Evolutionary conservation across 1,140 invertebrate species (phyloP).

Genomic region (Harlomillsia oculata): DNA sequence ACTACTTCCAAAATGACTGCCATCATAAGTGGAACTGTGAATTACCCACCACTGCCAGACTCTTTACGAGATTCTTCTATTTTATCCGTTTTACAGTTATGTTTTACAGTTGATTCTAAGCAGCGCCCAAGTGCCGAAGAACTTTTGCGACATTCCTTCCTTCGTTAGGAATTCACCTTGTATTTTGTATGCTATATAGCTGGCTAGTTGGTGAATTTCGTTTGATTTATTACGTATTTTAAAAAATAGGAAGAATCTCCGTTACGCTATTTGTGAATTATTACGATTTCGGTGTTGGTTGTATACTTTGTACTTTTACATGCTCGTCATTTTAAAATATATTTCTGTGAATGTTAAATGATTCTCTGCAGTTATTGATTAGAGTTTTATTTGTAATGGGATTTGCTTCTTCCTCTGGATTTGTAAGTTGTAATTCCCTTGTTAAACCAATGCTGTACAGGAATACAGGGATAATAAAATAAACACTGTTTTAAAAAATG

Average conservation of each 20-base stretch:
- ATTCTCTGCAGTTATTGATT: no score
- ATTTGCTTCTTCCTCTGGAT: no score
- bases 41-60: constrained; percentile 52
- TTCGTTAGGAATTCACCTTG: constrained; percentile 32
- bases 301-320: neutral
- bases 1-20: constrained; percentile 66
- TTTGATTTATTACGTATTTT: neutral
- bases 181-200: neutral
- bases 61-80: constrained; percentile 43
- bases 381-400: no score
- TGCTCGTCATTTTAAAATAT: neutral
- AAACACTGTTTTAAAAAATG: neutral
- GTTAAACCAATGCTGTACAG: no score
- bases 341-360: neutral
- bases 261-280: neutral
- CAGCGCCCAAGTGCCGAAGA: constrained; percentile 59
- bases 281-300: neutral
- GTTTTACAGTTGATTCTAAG: constrained; percentile 60
- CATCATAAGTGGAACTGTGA: constrained; percentile 65
- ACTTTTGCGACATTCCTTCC: constrained; percentile 57
- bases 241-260: neutral
- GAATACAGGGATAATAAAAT: neutral
- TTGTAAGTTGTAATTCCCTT: no score
- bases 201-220: neutral
- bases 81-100: constrained; percentile 53